These are phyloP conservation scores for Darevskia nairensis DNA, from an alignment of 2,797 vertebrate species.

Conservation along the genomic window DNA sequence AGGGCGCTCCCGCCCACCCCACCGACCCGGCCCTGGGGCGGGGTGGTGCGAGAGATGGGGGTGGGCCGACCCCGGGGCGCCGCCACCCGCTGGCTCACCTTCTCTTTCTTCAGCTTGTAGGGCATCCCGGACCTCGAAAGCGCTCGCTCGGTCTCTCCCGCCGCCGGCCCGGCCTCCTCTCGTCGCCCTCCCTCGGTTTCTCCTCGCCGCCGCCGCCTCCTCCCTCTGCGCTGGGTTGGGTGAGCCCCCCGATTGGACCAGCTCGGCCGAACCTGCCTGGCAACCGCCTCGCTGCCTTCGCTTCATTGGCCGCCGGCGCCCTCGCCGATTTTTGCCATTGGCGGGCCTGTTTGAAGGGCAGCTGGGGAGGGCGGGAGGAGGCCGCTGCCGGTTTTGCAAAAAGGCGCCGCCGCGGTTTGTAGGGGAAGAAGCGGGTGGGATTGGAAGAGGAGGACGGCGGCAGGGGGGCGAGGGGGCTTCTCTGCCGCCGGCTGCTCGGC, in stretches of 20 bases:
- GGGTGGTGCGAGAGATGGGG: not conserved
- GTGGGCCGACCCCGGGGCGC: not conserved
- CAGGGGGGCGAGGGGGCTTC: no score
- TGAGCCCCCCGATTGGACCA: slow-evolving; percentile 71
- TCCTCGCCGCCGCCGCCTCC: slow-evolving; percentile 38
- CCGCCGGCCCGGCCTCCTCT: slow-evolving; percentile 49
- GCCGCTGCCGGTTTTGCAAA: not conserved
- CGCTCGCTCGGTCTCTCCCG: slow-evolving; percentile 47
- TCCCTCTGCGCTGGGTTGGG: slow-evolving; percentile 43
- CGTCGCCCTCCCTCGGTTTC: slow-evolving; percentile 7
- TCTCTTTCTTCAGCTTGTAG: slow-evolving; percentile 81
- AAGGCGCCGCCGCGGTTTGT: not conserved
- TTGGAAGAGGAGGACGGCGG: not conserved
- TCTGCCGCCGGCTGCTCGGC: not conserved
- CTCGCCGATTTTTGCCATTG: slow-evolving; percentile 71
- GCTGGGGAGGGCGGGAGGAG: not conserved
- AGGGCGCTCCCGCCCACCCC: slow-evolving; percentile 16
- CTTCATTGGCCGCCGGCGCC: slow-evolving; percentile 59
- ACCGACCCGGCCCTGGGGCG: slow-evolving; percentile 21
- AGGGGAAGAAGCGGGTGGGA: not conserved
- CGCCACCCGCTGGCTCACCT: slow-evolving; percentile 67
- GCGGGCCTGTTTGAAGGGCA: slow-evolving; percentile 31
- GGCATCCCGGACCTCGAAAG: slow-evolving; percentile 72
- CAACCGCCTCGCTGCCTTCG: slow-evolving; percentile 67
- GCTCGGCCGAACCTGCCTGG: slow-evolving; percentile 72